Evolutionary conservation across 2,888 invertebrate genomes (phyloP).

Genomic region (Pollenia amentaria): DNA sequence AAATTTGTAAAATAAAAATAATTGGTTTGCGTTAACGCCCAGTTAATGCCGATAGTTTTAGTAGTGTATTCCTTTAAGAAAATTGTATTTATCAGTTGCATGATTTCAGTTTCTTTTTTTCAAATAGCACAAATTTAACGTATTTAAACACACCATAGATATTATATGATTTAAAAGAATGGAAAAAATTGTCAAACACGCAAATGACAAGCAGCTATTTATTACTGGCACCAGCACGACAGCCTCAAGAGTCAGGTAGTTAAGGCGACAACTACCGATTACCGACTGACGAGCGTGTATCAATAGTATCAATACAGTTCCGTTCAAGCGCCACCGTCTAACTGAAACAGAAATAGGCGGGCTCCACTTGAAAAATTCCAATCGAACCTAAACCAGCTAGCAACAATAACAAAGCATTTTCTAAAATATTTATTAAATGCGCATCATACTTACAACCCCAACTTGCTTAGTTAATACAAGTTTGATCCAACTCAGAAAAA

Average conservation of each 20-base stretch:
- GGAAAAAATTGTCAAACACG: constrained; percentile 45
- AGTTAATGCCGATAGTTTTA: neutral
- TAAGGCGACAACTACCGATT: constrained; percentile 50
- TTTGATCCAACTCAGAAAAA: no score
- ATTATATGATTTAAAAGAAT: neutral
- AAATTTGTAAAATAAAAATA: neutral
- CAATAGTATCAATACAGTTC: constrained; percentile 53
- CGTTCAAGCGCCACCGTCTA: constrained; percentile 75
- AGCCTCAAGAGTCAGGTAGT: constrained; percentile 24
- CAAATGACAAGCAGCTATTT: constrained; percentile 33
- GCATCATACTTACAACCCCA: no score
- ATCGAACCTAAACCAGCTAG: constrained; percentile 53
- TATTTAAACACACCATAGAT: constrained; percentile 10
- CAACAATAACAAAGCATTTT: constrained; percentile 10
- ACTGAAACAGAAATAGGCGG: constrained; percentile 75
- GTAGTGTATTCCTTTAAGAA: neutral
- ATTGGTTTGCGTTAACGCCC: neutral
- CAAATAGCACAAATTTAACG: constrained; percentile 21
- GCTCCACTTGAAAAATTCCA: constrained; percentile 71
- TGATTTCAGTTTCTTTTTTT: constrained; percentile 2
- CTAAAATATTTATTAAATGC: neutral
- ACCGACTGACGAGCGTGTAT: constrained; percentile 42
- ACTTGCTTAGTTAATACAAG: no score
- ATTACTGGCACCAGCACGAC: neutral
- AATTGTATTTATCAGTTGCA: neutral